Evolutionary conservation across 2,797 vertebrate species (phyloP), one percentile per base, ranked within the genome.

Genomic region (Chaunax sp.): DNA sequence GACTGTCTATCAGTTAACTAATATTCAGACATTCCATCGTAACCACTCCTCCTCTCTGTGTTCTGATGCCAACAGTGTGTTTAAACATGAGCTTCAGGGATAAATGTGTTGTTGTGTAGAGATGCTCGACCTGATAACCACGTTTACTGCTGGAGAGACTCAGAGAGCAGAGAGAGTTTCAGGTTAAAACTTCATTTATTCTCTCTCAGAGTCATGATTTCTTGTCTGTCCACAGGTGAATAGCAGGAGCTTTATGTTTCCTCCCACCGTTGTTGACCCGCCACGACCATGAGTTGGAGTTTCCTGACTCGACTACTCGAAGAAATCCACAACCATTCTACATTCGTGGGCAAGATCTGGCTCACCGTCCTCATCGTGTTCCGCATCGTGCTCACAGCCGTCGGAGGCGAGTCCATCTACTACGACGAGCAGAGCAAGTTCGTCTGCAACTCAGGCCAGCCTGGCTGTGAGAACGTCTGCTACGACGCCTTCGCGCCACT

Each of bases 271-370:
- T 18, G 50, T 45, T 43, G 52, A 53, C 30, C 41, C 71, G 35
- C 78, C 52, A 62, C 54, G 92, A 95, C 90, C 93, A 99, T 98
- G 97, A 97, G 97, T 78, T 99, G 97, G 97, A 97, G 96, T 87
- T 98, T 99, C 82, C 93, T 99, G 87, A 98, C 97, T 18, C 96
- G 95, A 2, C 93, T 99, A 77, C 90, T 98, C 81, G 97, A 99
- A 84, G 97, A 99, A 91, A 98, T 98, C 89, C 96, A 98, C 93
- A 96, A 98, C 77, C 97, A 99, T 61, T 98, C 97, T 4, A 98
- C 97, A 0, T 99, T 98, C 20, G 96, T 99, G 69, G 97, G 97
- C 62, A 99, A 98, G 85, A 96, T 98, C 87, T 99, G 97, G 97
- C 93, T 98, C 82, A 96, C 96, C 0, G 93, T 95, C 14, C 84